Evolutionary conservation across 2,113 vertebrate species (phyloP).

Genomic region (Cryptoleucopteryx plumbea): DNA sequence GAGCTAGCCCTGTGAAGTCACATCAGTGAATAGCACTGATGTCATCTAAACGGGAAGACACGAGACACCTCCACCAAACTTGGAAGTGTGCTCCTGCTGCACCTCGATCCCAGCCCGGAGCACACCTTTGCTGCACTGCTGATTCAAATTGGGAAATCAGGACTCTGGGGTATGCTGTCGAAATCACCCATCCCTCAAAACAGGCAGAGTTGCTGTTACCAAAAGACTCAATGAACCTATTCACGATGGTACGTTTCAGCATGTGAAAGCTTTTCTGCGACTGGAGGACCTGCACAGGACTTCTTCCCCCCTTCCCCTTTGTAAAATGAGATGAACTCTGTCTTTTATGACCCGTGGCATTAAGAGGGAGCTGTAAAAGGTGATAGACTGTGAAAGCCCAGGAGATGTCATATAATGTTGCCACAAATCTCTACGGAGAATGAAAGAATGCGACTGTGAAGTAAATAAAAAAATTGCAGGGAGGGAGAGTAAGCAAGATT

Average conservation of each 20-base stretch:
- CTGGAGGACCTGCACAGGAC: neutral
- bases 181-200: neutral
- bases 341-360: neutral
- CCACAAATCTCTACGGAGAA: neutral
- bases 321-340: neutral
- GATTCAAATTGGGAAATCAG: neutral
- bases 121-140: neutral
- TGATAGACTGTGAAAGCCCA: slow-evolving; percentile 9
- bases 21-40: neutral
- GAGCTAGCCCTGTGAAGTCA: neutral
- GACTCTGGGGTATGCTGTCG: neutral
- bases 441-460: neutral
- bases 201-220: neutral
- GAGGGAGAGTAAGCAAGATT: neutral
- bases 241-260: neutral
- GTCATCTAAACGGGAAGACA: neutral
- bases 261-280: neutral
- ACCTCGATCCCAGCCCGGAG: neutral
- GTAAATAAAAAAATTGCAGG: neutral
- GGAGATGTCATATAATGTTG: neutral
- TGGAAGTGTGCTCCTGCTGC: neutral
- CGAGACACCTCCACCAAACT: neutral
- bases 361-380: neutral
- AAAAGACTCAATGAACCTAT: neutral
- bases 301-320: neutral